These are phyloP conservation scores for Agelaius tricolor DNA, from an alignment of 2,113 vertebrate species.

Conservation along the genomic window DNA sequence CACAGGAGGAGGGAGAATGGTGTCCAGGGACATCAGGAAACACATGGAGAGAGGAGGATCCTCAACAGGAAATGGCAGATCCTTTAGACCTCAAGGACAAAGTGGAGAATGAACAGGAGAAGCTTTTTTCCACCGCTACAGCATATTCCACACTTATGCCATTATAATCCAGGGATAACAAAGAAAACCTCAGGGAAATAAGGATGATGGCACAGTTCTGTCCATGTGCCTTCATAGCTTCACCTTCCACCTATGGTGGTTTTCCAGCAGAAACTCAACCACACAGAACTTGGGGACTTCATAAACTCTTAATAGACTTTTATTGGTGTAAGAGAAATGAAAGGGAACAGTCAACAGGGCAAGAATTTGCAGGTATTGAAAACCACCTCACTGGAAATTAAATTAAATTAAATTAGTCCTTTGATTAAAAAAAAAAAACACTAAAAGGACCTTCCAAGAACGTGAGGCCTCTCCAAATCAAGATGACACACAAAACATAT, in stretches of 20 bases:
- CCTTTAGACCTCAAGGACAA: neutral
- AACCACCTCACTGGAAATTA: neutral
- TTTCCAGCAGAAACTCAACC: neutral
- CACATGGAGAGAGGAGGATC: neutral
- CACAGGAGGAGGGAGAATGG: neutral
- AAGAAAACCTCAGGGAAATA: neutral
- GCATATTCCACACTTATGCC: neutral
- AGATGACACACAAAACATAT: neutral
- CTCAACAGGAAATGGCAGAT: neutral
- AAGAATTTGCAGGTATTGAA: neutral
- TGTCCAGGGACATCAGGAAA: neutral
- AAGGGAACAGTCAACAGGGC: neutral
- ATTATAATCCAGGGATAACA: neutral
- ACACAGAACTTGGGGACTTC: neutral
- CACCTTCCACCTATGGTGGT: rapidly evolving
- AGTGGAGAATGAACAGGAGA: neutral
- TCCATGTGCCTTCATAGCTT: neutral
- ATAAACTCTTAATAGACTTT: neutral
- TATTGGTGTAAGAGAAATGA: neutral
- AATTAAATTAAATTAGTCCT: neutral
- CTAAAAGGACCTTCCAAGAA: neutral
- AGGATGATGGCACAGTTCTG: neutral
- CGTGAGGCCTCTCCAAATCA: neutral
- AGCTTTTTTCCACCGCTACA: neutral
- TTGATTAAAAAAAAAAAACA: neutral